Evolutionary conservation across 2,797 vertebrate species (phyloP).

Genomic region (Gorsachius magnificus): DNA sequence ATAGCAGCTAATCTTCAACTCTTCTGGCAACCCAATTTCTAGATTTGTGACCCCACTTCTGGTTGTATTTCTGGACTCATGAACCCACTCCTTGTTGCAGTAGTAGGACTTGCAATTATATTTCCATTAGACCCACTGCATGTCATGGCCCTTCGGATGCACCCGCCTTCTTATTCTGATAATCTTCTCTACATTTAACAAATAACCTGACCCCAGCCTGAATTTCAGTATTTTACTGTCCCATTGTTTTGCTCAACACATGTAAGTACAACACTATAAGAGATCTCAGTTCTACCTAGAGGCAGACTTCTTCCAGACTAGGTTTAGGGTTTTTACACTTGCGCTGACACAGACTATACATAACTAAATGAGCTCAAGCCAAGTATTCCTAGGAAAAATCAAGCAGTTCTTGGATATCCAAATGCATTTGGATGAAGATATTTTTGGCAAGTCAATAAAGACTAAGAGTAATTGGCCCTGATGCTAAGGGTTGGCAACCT

Average conservation of each 20-base stretch:
- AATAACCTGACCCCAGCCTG: background rate
- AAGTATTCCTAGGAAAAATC: background rate
- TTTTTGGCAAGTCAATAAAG: background rate
- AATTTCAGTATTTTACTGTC: background rate
- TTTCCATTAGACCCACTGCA: background rate
- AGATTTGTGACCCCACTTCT: background rate
- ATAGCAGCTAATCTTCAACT: background rate
- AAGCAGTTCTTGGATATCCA: background rate
- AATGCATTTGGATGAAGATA: background rate
- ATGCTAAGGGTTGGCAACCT: background rate
- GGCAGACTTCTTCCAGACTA: background rate
- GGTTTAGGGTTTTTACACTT: background rate
- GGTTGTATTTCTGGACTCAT: background rate
- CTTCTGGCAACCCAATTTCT: background rate
- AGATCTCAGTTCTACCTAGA: background rate
- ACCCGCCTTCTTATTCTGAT: background rate
- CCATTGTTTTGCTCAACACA: background rate
- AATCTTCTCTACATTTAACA: background rate
- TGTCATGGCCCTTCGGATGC: background rate
- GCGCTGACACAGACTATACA: background rate
- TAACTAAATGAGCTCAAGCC: background rate
- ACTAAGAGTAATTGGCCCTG: background rate
- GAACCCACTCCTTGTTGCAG: background rate
- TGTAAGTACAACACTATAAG: background rate
- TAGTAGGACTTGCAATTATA: background rate